These are phyloP conservation scores for Amblyjoppa fuscipennis DNA, from an alignment of 2,888 invertebrate species.

Conservation along the genomic window DNA sequence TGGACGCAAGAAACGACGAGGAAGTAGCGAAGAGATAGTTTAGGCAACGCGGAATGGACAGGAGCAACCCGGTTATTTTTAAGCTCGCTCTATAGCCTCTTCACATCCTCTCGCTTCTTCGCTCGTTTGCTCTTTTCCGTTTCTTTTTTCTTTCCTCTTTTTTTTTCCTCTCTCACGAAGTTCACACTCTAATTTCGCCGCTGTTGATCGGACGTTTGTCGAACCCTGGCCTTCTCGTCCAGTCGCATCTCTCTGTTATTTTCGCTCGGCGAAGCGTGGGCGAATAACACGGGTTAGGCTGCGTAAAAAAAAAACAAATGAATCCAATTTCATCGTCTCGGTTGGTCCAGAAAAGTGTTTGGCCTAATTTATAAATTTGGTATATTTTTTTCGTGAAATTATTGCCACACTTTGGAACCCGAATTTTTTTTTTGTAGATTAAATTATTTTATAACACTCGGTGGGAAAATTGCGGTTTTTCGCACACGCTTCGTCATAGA, in stretches of 20 bases:
- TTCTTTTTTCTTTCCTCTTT: conserved; percentile 17
- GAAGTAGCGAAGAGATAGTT: conserved; percentile 30
- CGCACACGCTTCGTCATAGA: too few relatives aligned
- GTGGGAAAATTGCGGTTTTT: too few relatives aligned
- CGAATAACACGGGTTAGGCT: background rate
- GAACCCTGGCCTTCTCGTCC: conserved; percentile 14
- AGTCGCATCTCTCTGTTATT: background rate
- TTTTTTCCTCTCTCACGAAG: conserved; percentile 25
- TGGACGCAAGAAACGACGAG: conserved; percentile 33
- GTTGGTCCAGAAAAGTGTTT: too few relatives aligned
- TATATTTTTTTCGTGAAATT: too few relatives aligned
- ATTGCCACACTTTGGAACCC: too few relatives aligned
- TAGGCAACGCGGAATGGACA: conserved; percentile 61
- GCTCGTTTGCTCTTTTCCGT: conserved; percentile 23
- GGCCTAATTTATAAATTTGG: too few relatives aligned
- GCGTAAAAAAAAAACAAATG: too few relatives aligned
- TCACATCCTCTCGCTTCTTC: conserved; percentile 54
- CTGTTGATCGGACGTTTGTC: conserved; percentile 48
- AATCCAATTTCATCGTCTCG: too few relatives aligned
- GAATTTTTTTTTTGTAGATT: too few relatives aligned
- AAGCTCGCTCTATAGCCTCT: conserved; percentile 53
- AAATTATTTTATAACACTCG: too few relatives aligned
- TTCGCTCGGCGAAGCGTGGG: background rate
- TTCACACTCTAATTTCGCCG: conserved; percentile 54
- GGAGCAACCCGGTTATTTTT: conserved; percentile 62